phyloP scores from a whole-genome alignment of 2,888 invertebrate genomes.

The Spodoptera picta region DNA sequence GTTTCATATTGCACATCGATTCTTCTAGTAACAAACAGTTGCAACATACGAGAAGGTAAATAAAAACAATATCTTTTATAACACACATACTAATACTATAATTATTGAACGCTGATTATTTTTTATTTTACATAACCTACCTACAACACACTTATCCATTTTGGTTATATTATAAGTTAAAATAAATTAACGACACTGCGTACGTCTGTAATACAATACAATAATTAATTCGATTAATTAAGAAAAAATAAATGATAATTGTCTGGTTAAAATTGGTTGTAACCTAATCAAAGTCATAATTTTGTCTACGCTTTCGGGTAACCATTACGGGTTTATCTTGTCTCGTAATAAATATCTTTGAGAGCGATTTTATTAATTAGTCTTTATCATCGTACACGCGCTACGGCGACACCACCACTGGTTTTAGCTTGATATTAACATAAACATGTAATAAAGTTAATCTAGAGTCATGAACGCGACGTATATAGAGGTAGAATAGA shows the following conservation, averaged over 20 bases:
- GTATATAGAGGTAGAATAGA: too few species aligned
- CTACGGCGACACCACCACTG: conserved; percentile 10
- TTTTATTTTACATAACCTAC: too few species aligned
- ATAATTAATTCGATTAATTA: conserved; percentile 7
- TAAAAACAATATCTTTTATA: too few species aligned
- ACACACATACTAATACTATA: too few species aligned
- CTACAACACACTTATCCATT: too few species aligned
- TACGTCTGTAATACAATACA: background rate
- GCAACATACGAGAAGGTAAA: too few species aligned
- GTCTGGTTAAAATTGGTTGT: conserved; percentile 31
- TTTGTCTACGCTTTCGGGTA: conserved; percentile 15
- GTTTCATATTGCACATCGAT: too few species aligned
- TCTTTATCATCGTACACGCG: conserved; percentile 29
- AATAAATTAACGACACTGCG: background rate
- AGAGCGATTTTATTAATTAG: conserved; percentile 32
- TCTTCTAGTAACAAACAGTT: too few species aligned
- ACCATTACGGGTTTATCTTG: conserved; percentile 18
- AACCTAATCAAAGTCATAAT: conserved; percentile 7
- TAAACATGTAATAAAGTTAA: conserved; percentile 20
- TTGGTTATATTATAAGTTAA: too few species aligned
- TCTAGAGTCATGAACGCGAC: background rate
- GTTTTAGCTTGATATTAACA: conserved; percentile 25
- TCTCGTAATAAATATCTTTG: conserved; percentile 7
- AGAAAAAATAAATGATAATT: background rate
- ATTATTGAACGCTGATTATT: too few species aligned